These are phyloP conservation scores for Bucco capensis DNA, from an alignment of 2,113 vertebrate genomes.

Conservation along the genomic window DNA sequence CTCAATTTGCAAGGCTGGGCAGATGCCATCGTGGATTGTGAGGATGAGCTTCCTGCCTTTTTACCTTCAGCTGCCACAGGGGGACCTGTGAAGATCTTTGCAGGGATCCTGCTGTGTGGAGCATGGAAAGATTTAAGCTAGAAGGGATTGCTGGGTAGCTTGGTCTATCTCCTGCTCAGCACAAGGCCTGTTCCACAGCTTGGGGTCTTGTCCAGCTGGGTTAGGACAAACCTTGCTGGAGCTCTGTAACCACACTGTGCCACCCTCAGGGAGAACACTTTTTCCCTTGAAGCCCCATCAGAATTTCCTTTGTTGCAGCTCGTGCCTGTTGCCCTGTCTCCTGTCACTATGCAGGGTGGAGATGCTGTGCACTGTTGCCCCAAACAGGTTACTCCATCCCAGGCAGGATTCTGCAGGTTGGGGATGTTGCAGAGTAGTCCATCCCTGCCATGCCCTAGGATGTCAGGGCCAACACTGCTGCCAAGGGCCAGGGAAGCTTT, in stretches of 20 bases:
- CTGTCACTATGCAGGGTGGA: rapidly evolving
- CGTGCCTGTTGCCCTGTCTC: not conserved
- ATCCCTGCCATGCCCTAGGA: not conserved
- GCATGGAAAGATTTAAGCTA: not conserved
- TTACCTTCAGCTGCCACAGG: not conserved
- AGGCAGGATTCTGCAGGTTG: not conserved
- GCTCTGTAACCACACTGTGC: not conserved
- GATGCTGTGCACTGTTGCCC: rapidly evolving
- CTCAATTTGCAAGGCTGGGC: too few species aligned
- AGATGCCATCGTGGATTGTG: rapidly evolving
- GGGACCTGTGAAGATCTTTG: not conserved
- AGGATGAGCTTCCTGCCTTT: not conserved
- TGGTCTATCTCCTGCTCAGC: not conserved
- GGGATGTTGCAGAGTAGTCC: not conserved
- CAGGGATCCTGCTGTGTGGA: not conserved
- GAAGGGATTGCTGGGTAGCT: not conserved
- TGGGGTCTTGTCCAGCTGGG: not conserved
- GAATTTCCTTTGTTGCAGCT: not conserved
- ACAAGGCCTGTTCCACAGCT: not conserved
- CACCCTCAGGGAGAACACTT: not conserved
- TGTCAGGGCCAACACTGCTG: rapidly evolving
- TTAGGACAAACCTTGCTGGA: not conserved
- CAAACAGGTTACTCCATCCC: not conserved
- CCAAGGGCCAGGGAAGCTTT: not conserved
- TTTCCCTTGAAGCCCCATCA: not conserved